phyloP scores from a whole-genome alignment of 2,888 invertebrate genomes.

The Cosmia trapezina region DNA sequence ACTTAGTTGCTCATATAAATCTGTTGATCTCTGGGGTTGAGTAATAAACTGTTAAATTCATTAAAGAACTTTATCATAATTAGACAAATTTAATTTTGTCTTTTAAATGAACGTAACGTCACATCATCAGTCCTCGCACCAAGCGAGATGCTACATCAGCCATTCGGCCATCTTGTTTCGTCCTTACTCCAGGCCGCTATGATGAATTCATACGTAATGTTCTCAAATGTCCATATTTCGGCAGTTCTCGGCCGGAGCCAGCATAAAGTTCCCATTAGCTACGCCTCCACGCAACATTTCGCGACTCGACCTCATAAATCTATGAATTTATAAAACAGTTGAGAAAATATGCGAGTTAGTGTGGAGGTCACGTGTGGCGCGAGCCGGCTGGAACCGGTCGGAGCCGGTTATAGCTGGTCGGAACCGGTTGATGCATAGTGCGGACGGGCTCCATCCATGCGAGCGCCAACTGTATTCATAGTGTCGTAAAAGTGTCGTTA shows the following conservation, averaged over 20 bases:
- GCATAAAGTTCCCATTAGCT: slow-evolving; percentile 45
- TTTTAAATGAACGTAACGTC: not conserved
- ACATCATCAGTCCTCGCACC: not conserved
- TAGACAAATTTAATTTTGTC: no score
- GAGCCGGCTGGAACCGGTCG: slow-evolving; percentile 1
- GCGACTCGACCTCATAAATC: slow-evolving; percentile 50
- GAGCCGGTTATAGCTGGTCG: slow-evolving; percentile 9
- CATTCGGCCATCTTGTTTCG: not conserved
- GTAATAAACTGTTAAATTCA: not conserved
- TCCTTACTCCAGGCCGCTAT: not conserved
- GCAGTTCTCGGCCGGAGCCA: slow-evolving; percentile 21
- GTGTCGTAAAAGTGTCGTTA: slow-evolving; percentile 58
- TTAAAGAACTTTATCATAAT: not conserved
- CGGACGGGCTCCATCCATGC: slow-evolving; percentile 20
- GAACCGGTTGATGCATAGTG: slow-evolving; percentile 40
- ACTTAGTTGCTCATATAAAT: not conserved
- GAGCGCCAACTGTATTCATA: slow-evolving; percentile 39
- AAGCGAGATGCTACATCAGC: no score
- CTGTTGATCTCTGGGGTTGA: not conserved
- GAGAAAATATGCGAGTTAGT: slow-evolving; percentile 44
- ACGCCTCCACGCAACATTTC: slow-evolving; percentile 25
- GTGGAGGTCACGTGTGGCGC: slow-evolving; percentile 40
- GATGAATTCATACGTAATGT: slow-evolving; percentile 48
- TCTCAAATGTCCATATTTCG: slow-evolving; percentile 39
- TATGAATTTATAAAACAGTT: slow-evolving; percentile 53